A percentile compares a stretch with the other conserved stretches of the same genome.
Evolutionary conservation across 1,140 invertebrate genomes (phyloP).

Genomic region (Conus betulinus): DNA sequence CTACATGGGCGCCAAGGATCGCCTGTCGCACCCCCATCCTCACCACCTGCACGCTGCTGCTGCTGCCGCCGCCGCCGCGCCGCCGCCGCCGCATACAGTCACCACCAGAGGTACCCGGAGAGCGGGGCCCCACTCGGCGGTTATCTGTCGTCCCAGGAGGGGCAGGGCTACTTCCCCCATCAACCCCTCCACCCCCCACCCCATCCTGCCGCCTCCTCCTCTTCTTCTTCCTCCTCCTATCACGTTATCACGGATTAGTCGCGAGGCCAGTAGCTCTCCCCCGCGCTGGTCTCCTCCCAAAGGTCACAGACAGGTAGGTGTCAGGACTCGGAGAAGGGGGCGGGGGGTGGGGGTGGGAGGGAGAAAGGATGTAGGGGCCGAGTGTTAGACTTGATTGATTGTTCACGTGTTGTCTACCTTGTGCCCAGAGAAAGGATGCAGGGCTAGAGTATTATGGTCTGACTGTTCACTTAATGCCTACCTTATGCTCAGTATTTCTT

Average conservation of each 20-base stretch:
- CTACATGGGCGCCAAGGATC: neutral
- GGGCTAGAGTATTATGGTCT: too few relatives aligned
- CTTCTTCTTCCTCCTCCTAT: neutral
- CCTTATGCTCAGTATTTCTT: too few relatives aligned
- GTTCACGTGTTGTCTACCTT: too few relatives aligned
- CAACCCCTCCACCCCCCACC: neutral
- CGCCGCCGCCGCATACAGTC: neutral
- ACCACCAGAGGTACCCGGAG: neutral
- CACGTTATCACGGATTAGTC: too few relatives aligned
- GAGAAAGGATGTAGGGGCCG: too few relatives aligned
- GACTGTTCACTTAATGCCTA: too few relatives aligned
- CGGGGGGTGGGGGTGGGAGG: too few relatives aligned
- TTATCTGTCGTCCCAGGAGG: neutral
- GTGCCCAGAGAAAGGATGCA: too few relatives aligned
- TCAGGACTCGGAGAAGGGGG: too few relatives aligned
- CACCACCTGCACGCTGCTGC: neutral
- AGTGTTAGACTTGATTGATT: too few relatives aligned
- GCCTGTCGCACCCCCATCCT: neutral
- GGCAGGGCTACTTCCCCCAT: neutral
- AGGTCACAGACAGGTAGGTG: neutral
- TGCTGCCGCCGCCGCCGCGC: neutral
- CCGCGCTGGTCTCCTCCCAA: neutral
- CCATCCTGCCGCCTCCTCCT: neutral
- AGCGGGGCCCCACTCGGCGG: neutral
- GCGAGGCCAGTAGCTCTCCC: neutral